These are phyloP conservation scores for Sphaerophoria rueppellii DNA, from an alignment of 2,888 invertebrate species.

Conservation along the genomic window DNA sequence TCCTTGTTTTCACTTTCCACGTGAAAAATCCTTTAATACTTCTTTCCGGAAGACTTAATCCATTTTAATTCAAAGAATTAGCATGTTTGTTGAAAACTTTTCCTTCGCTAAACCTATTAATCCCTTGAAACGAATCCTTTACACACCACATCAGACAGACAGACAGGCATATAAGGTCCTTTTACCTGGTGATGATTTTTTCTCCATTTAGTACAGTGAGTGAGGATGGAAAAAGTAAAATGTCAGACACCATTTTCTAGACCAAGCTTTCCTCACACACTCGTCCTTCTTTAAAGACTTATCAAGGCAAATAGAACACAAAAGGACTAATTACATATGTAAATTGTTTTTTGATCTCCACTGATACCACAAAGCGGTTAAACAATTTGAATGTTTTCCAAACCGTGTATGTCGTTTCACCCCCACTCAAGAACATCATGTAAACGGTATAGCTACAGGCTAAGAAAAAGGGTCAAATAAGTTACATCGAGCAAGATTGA, in stretches of 20 bases:
- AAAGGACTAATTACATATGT: constrained; percentile 74
- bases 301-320: constrained; percentile 32
- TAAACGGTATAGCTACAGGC: not conserved
- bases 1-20: constrained; percentile 46
- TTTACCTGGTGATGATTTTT: constrained; percentile 19
- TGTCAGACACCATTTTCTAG: constrained; percentile 58
- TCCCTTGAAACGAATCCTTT: constrained; percentile 42
- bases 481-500: constrained; percentile 10
- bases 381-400: constrained; percentile 64
- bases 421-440: constrained; percentile 1
- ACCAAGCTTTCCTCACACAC: not conserved
- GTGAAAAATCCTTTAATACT: constrained; percentile 35
- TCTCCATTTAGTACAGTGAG: constrained; percentile 8
- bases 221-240: constrained; percentile 26
- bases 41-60: constrained; percentile 48
- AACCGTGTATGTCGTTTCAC: constrained; percentile 8
- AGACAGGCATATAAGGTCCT: constrained; percentile 12
- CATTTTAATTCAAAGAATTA: constrained; percentile 68
- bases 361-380: constrained; percentile 74
- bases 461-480: constrained; percentile 60
- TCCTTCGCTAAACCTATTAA: constrained; percentile 46
- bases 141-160: not conserved
- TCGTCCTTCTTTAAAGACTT: not conserved
- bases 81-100: constrained; percentile 58
- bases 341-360: constrained; percentile 75